Base-by-base conservation (phyloP, 2,888 invertebrate species). In the Bibio marci region DNA sequence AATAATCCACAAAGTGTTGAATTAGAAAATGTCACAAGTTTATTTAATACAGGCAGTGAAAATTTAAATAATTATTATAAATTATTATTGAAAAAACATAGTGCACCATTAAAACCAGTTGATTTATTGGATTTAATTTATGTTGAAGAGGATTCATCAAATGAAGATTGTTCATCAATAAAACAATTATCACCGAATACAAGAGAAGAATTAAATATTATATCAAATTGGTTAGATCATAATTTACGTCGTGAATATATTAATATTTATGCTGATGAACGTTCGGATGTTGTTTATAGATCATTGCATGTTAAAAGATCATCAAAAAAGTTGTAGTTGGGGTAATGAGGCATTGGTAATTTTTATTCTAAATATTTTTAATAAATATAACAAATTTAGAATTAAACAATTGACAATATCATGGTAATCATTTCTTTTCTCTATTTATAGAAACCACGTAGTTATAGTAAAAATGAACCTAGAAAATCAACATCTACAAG, bases 1-100 rank as follows among this genome's bases (percentile, higher is more conserved):
- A 83, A 91, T 54, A 92, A 91, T 57, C 83, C 88, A 1, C 86
- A 87, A 52, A 90, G 90, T 58, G 85, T 90, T 18, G 94, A 95
- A 60, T 61, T 94, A 39, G 86, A 90, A 54, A 92, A 92, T 64
- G 83, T 95, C 48, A 87, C 87, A 62, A 60, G 59, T 38, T 38
- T 62, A 6, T 85, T 83, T 50, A 80, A 78, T 49, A 71, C 79
- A 47, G 94, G 94, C 3, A 81, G 86, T 39, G 76, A 83, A 48
- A 79, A 85, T 43, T 59, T 95, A 34, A 86, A 88, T 53, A 73
- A 75, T 42, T 90, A 95, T 49, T 92, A 92, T 58, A 81, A 87
- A 49, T 82, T 83, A 48, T 66, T 90, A 43, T 62, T 95, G 30
- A 77, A 76, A 44, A 77, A 87, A 44, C 82, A 92, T 59, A 90